These are phyloP conservation scores for Rhinatrema bivittatum DNA, from an alignment of 2,797 vertebrate genomes.

Conservation along the genomic window DNA sequence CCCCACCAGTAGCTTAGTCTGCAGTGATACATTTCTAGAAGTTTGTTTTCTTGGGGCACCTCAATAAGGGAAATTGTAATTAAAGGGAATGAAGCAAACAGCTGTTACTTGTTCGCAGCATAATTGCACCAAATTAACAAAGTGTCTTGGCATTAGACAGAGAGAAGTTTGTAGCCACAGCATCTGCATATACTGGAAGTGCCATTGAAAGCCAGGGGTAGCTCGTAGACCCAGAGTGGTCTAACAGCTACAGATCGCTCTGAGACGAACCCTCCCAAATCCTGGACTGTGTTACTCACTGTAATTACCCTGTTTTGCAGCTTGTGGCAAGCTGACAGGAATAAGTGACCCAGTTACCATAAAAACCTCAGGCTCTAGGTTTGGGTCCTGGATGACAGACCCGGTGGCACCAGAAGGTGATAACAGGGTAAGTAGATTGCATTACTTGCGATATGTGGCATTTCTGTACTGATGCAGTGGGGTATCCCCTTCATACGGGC, in stretches of 20 bases:
- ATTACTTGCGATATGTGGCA: no score
- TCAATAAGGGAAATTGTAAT: background rate
- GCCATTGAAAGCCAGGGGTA: rapidly evolving
- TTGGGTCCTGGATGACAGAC: slow-evolving; percentile 96
- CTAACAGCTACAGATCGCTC: background rate
- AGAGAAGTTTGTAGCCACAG: background rate
- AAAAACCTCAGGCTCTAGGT: slow-evolving; percentile 90
- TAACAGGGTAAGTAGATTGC: slow-evolving; percentile 84
- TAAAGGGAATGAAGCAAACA: background rate
- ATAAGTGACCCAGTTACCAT: slow-evolving; percentile 88
- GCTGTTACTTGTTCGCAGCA: background rate
- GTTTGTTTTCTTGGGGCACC: background rate
- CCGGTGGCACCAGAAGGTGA: slow-evolving; percentile 81
- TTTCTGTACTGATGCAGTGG: no score
- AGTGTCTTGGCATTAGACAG: rapidly evolving
- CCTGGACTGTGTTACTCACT: no score
- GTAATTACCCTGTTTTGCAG: slow-evolving; percentile 59
- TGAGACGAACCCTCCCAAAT: no score
- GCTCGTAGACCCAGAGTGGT: rapidly evolving
- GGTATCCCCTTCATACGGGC: background rate
- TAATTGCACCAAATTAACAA: background rate
- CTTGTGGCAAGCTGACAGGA: slow-evolving; percentile 90
- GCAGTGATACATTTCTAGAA: background rate
- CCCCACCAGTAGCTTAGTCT: background rate
- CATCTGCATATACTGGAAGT: rapidly evolving